Percentiles rank a stretch among this genome's conserved stretches.
Evolutionary conservation across 2,888 invertebrate species (phyloP).

Genomic region (Melieria omissa): DNA sequence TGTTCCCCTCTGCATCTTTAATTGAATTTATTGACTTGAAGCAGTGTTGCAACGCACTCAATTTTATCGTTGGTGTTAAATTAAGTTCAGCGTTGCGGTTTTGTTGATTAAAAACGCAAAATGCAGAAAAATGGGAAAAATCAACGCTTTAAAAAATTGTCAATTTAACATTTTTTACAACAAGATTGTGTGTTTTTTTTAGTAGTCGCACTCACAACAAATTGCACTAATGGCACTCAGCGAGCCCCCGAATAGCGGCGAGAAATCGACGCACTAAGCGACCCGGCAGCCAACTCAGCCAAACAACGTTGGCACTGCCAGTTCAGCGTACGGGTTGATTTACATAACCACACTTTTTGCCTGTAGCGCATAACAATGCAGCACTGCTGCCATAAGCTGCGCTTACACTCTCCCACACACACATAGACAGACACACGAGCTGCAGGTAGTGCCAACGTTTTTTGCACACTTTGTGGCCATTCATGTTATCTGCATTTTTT

Average conservation of each 20-base stretch:
- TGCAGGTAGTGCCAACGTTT: too few species aligned
- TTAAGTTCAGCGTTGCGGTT: too few species aligned
- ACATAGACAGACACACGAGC: too few species aligned
- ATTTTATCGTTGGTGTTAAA: not conserved
- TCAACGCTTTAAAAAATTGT: too few species aligned
- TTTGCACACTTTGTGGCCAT: not conserved
- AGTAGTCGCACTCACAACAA: not conserved
- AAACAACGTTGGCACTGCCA: not conserved
- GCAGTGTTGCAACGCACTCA: not conserved
- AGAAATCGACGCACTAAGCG: not conserved
- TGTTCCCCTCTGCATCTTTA: conserved; percentile 8
- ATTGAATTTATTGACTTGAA: conserved; percentile 25
- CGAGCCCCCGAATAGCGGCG: too few species aligned
- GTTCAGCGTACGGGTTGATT: conserved; percentile 17
- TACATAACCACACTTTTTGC: conserved; percentile 31
- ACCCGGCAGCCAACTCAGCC: not conserved
- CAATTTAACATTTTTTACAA: not conserved
- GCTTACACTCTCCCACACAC: too few species aligned
- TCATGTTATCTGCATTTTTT: not conserved
- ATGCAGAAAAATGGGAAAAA: too few species aligned
- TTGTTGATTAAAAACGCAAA: too few species aligned
- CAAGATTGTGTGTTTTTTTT: not conserved
- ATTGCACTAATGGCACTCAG: too few species aligned
- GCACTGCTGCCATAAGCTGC: not conserved
- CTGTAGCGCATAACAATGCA: conserved; percentile 14